phyloP scores from a whole-genome alignment of 2,797 vertebrate genomes.

The Leptoclinus maculatus region DNA sequence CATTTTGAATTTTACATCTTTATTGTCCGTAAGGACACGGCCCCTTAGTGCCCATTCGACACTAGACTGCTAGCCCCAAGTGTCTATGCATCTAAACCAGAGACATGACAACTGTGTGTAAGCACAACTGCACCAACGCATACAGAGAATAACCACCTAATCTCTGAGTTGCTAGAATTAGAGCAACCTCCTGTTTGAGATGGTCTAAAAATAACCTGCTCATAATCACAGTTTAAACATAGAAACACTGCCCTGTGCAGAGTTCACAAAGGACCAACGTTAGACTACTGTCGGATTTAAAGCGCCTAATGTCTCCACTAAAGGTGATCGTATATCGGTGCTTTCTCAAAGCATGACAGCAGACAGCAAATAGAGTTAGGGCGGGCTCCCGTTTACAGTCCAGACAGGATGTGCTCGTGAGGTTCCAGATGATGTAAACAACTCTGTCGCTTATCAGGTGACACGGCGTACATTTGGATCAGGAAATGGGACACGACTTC shows the following conservation, averaged over 20 bases:
- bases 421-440: not conserved
- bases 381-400: not conserved
- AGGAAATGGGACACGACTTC: not conserved
- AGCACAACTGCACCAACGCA: not conserved
- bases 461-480: not conserved
- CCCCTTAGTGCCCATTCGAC: not conserved
- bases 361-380: not conserved
- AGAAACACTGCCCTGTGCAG: constrained; percentile 35
- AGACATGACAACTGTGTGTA: constrained; percentile 19
- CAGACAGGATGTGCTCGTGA: not conserved
- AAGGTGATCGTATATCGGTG: not conserved
- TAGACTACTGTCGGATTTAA: not conserved
- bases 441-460: not conserved
- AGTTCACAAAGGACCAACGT: constrained; percentile 21
- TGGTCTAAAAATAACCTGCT: constrained; percentile 63
- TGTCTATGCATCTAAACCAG: not conserved
- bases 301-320: constrained; percentile 6
- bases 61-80: not conserved
- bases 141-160: constrained; percentile 44
- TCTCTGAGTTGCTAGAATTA: constrained; percentile 55
- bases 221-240: constrained; percentile 62
- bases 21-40: not conserved
- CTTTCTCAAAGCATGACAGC: not conserved
- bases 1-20: not conserved
- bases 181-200: constrained; percentile 56